phyloP scores from a whole-genome alignment of 2,888 invertebrate genomes.

The Aspidiotus rigidus region DNA sequence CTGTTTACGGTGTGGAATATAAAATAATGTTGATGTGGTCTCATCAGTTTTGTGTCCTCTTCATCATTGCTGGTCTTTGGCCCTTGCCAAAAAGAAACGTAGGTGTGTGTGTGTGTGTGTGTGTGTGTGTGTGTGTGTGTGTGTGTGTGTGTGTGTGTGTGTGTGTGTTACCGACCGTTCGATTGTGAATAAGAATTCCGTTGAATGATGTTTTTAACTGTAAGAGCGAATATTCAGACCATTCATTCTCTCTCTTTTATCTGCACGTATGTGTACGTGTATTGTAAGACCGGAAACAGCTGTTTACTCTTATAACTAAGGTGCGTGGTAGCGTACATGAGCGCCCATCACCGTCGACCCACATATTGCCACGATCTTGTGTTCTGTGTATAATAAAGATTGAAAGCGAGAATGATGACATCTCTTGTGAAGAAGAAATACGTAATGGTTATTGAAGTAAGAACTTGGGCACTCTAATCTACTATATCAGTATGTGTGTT shows the following conservation, averaged over 20 bases:
- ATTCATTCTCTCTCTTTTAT: conserved; percentile 20
- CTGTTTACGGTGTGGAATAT: too few species aligned
- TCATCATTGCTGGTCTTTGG: background rate
- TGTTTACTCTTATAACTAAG: conserved; percentile 21
- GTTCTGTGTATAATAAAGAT: too few species aligned
- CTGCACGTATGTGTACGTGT: conserved; percentile 6
- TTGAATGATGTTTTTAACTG: conserved; percentile 19
- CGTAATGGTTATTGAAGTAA: too few species aligned
- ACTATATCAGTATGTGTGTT: too few species aligned
- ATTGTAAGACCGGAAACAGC: conserved; percentile 28
- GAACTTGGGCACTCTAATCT: too few species aligned
- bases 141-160: too few species aligned
- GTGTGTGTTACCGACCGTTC: conserved; percentile 31
- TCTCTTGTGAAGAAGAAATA: too few species aligned
- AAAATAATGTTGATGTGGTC: conserved; percentile 1
- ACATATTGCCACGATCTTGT: conserved; percentile 3
- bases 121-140: too few species aligned
- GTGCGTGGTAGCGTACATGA: background rate
- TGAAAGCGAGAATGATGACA: too few species aligned
- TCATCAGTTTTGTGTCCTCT: background rate
- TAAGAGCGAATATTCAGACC: conserved; percentile 21
- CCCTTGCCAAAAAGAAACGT: conserved; percentile 17
- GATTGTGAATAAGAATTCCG: conserved; percentile 24
- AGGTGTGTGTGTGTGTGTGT: conserved; percentile 16
- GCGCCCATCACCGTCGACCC: conserved; percentile 6